Conservation (phyloP, 2,113 vertebrate species). For the Callopanchax toddi region DNA sequence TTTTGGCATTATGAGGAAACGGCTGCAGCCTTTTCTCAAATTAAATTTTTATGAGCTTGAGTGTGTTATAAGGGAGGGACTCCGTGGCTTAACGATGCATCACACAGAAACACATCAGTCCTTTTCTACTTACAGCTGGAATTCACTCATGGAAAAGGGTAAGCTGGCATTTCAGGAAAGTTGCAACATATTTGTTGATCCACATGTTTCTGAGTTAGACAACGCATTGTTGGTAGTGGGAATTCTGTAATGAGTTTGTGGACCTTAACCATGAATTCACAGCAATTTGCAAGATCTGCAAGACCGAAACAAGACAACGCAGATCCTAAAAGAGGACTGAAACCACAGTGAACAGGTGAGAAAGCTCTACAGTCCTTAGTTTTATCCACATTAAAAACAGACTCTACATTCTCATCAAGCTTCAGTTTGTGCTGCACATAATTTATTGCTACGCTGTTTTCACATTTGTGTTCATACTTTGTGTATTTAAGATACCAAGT, state of each 20-base stretch:
- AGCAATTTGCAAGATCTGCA: slow-evolving; percentile 97
- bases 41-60: slow-evolving; percentile 24
- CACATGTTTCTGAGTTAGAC: background rate
- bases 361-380: background rate
- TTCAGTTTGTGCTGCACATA: slow-evolving; percentile 8
- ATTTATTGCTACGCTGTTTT: slow-evolving; percentile 33
- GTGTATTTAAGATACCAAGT: slow-evolving; percentile 79
- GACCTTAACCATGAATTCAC: slow-evolving; percentile 66
- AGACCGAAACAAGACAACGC: slow-evolving; percentile 87
- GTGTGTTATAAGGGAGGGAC: slow-evolving; percentile 16
- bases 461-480: slow-evolving; percentile 66
- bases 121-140: background rate
- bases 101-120: background rate
- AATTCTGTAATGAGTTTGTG: background rate
- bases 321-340: slow-evolving; percentile 73
- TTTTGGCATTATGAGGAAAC: slow-evolving; percentile 47
- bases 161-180: background rate
- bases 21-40: slow-evolving; percentile 49
- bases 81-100: slow-evolving; percentile 27
- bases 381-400: background rate
- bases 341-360: slow-evolving; percentile 70
- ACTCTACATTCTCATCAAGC: background rate
- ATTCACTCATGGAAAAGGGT: too few species aligned
- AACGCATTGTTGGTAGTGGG: too few species aligned
- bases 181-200: too few species aligned